Evolutionary conservation across 2,888 invertebrate genomes (phyloP).

Genomic region (Pseudeuparius sepicola): DNA sequence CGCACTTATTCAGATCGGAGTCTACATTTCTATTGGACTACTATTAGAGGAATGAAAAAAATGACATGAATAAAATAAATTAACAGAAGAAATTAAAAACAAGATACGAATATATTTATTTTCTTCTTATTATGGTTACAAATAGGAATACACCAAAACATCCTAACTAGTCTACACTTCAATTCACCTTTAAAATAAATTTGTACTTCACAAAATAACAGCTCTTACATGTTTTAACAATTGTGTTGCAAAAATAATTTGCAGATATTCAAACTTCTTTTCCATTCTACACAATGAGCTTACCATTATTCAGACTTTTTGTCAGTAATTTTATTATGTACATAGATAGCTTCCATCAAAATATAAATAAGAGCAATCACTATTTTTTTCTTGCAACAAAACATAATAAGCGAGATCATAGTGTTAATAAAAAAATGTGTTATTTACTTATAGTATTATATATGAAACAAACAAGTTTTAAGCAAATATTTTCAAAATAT

Average conservation of each 20-base stretch:
- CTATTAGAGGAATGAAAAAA: too few species aligned
- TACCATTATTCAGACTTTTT: constrained; percentile 32
- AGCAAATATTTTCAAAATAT: too few species aligned
- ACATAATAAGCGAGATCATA: too few species aligned
- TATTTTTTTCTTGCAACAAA: too few species aligned
- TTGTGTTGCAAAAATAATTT: constrained; percentile 28
- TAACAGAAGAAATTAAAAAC: constrained; percentile 24
- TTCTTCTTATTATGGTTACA: constrained; percentile 35
- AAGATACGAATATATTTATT: constrained; percentile 34
- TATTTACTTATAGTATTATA: too few species aligned
- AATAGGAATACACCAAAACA: constrained; percentile 39
- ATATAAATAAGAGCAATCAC: too few species aligned
- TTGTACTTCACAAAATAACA: constrained; percentile 35
- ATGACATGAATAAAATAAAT: constrained; percentile 13
- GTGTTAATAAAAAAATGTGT: too few species aligned
- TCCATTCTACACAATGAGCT: constrained; percentile 29
- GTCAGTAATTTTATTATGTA: constrained; percentile 29
- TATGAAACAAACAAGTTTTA: too few species aligned
- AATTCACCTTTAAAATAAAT: constrained; percentile 34
- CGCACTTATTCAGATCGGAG: too few species aligned
- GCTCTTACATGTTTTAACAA: constrained; percentile 28
- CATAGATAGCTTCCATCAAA: too few species aligned
- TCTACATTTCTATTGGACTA: too few species aligned
- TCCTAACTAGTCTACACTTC: constrained; percentile 35
- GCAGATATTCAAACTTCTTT: constrained; percentile 22